Base-by-base conservation (phyloP, 2,797 vertebrate species). In the Xyrichtys novacula region DNA sequence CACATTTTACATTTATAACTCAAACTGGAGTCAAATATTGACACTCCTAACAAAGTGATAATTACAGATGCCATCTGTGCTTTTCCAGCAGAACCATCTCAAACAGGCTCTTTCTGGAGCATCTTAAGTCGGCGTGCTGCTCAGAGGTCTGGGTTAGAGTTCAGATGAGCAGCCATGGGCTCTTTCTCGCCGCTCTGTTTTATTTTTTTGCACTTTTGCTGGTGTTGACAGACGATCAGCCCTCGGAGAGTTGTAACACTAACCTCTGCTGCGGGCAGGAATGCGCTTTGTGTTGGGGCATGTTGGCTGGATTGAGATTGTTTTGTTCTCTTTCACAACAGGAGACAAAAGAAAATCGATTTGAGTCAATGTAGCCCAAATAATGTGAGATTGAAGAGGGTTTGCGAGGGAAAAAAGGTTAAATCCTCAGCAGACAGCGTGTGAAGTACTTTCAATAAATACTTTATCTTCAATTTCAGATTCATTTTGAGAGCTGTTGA, bases 201-300 rank as follows among this genome's bases (percentile, higher is more conserved):
- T 25, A 15, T 47, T 19, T 60, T 34, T 55, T 25, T 57, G 19
- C 28, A 7, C 11, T 17, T 53, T 34, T 31, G n/a, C 57, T 44
- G 56, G 16, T 39, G 80, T 46, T 65, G 78, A 88, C 76, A 68
- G 76, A 80, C 31, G 63, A 76, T 70, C 23, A 3, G 70, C 34
- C 47, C 39, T 8, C 32, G 12, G 31, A 65, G 63, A 64, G 58
- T 11, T 54, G 65, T 57, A 61, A 71, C 56, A 31, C 29, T 64
- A 54, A 46, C 20, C 22, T 16, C 38, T 26, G 65, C 65, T 53
- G 64, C 71, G n/a, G 55, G 57, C 53, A 65, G 85, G 90, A 89
- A 91, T 89, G 86, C 39, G 49, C n/a, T 60, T 62, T 84, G 57
- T 85, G 90, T 89, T 71, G 2, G 34, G 69, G 31, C 89, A 74